Conservation (phyloP, 2,113 vertebrate species). For the Rhinoptilus africanus region DNA sequence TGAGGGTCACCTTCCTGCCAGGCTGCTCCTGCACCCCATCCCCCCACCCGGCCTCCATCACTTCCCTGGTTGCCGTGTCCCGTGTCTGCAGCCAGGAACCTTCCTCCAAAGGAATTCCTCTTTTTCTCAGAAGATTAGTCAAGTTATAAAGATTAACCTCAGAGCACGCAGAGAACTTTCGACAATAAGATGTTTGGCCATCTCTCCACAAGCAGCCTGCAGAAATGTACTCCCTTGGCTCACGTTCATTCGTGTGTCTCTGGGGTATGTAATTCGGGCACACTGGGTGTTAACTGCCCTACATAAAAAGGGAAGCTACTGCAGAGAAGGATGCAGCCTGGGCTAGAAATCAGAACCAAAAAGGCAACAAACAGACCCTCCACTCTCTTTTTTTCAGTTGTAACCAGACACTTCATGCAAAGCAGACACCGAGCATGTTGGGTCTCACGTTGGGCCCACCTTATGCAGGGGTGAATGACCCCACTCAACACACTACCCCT, state of each 20-base stretch:
- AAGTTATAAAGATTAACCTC: neutral
- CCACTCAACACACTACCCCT: neutral
- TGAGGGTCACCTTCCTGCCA: neutral
- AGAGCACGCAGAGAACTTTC: neutral
- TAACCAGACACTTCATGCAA: neutral
- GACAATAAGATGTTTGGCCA: neutral
- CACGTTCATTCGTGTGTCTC: fast-evolving
- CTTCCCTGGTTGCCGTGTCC: neutral
- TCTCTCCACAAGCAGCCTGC: neutral
- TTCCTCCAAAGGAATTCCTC: neutral
- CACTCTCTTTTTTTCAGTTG: neutral
- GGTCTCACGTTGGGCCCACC: fast-evolving
- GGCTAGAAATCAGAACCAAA: neutral
- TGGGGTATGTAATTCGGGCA: neutral
- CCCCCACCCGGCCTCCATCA: neutral
- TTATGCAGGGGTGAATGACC: neutral
- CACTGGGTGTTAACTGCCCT: neutral
- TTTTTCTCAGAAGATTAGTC: neutral
- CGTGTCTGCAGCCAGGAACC: neutral
- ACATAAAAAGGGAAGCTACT: neutral
- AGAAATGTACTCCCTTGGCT: neutral
- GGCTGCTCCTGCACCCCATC: neutral
- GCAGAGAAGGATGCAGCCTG: neutral
- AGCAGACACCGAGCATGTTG: neutral
- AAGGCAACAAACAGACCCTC: neutral